These are phyloP conservation scores for Apostichopus leukothele DNA, from an alignment of 53 echinoderm and acorn worm genomes.

Conservation along the genomic window DNA sequence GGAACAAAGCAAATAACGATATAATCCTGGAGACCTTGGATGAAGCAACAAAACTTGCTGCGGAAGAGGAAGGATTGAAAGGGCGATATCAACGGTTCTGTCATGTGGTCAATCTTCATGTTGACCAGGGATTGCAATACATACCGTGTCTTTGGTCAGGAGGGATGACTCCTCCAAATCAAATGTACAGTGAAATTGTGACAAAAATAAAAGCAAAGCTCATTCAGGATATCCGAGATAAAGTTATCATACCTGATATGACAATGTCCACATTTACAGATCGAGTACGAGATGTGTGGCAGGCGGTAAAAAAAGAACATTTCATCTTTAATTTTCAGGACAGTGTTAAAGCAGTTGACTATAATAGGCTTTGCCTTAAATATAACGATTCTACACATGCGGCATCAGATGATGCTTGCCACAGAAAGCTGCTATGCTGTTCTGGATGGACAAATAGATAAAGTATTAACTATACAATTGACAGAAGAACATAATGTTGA, in stretches of 20 bases:
- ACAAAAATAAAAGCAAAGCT: constrained; percentile 1
- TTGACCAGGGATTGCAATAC: constrained; percentile 19
- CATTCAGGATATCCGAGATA: constrained; percentile 7
- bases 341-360: constrained; percentile 20
- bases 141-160: constrained; percentile 40
- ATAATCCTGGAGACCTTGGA: constrained; percentile 22
- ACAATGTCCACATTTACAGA: constrained; percentile 6
- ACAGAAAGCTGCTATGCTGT: neutral
- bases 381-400: constrained; percentile 20
- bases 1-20: constrained; percentile 21
- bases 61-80: constrained; percentile 22
- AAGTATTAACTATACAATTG: neutral
- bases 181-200: constrained; percentile 36
- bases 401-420: neutral
- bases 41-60: constrained; percentile 26
- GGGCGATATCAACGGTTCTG: constrained; percentile 1
- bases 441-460: neutral
- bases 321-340: constrained; percentile 33
- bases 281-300: constrained; percentile 20
- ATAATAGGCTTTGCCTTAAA: constrained; percentile 18
- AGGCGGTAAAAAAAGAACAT: constrained; percentile 15
- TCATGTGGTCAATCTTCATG: constrained; percentile 14
- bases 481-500: too few relatives aligned
- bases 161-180: constrained; percentile 34
- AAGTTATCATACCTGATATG: neutral